Conservation (phyloP, 2,888 invertebrate species). For the Sisyra nigra region DNA sequence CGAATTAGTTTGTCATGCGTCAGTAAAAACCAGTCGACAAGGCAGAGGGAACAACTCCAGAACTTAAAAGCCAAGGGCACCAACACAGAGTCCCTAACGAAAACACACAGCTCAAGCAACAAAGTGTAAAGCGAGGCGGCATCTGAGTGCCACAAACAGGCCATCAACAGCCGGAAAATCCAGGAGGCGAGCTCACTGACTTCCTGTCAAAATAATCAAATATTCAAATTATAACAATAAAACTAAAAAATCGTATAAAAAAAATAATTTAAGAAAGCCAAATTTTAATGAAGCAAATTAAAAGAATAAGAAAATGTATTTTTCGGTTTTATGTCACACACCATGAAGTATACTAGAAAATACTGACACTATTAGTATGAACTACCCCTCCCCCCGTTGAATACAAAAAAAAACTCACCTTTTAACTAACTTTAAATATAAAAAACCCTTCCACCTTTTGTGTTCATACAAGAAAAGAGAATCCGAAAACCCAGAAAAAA, state of each 20-base stretch:
- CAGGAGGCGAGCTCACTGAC: conserved; percentile 5
- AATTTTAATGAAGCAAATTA: not conserved
- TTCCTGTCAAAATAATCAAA: conserved; percentile 4
- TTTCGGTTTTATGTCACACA: no score
- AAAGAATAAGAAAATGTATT: not conserved
- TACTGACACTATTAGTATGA: no score
- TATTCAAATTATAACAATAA: not conserved
- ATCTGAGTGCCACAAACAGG: conserved; percentile 4
- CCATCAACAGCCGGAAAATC: conserved; percentile 6
- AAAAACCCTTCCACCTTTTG: no score
- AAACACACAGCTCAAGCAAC: conserved; percentile 6
- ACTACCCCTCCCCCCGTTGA: no score
- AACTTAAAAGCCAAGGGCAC: conserved; percentile 4
- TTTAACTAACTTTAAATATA: no score
- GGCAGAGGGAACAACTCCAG: conserved; percentile 3
- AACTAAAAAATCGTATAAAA: not conserved
- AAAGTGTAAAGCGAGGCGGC: conserved; percentile 6
- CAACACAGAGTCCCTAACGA: conserved; percentile 1
- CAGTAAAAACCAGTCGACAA: conserved; percentile 6
- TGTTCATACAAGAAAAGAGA: no score
- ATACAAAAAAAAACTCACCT: no score
- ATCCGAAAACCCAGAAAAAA: no score
- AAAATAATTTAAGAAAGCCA: not conserved
- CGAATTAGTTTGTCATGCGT: conserved; percentile 5
- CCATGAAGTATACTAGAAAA: no score